A percentile compares a stretch with the other conserved stretches of the same genome.
Evolutionary conservation across 1,140 invertebrate genomes (phyloP).

Genomic region (Caenorhabditis latens): DNA sequence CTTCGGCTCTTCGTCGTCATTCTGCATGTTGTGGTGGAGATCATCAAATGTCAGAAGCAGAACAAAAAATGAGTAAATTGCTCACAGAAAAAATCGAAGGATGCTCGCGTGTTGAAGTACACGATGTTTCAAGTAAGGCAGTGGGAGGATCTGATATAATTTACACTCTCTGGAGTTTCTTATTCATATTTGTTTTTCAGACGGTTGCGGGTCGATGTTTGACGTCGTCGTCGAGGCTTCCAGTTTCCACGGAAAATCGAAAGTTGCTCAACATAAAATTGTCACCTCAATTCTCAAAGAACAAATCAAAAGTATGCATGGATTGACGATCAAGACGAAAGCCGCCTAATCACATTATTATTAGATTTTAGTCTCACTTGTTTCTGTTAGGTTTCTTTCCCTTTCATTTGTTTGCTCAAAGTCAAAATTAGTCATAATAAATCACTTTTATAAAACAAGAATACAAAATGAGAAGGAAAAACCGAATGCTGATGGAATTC

Average conservation of each 20-base stretch:
- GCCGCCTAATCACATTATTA: constrained; percentile 9
- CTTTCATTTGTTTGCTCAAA: not conserved
- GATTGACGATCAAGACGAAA: constrained; percentile 66
- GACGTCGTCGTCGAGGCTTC: constrained; percentile 61
- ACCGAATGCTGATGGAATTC: not conserved
- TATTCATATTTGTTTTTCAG: constrained; percentile 19
- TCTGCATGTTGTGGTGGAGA: constrained; percentile 7
- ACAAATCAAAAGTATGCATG: constrained; percentile 67
- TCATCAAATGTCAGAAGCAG: constrained; percentile 43
- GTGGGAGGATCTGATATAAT: not conserved
- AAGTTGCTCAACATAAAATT: constrained; percentile 67
- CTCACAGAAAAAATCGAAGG: constrained; percentile 53
- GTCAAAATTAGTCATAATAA: not conserved
- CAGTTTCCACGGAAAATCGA: constrained; percentile 64
- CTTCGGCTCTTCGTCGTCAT: not conserved
- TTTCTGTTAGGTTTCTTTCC: not conserved
- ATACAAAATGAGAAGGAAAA: not conserved
- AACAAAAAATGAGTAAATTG: constrained; percentile 33
- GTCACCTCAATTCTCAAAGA: constrained; percentile 65
- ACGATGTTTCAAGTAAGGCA: constrained; percentile 59
- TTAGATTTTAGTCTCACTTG: not conserved
- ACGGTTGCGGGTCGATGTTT: constrained; percentile 70
- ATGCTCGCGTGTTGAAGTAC: constrained; percentile 41
- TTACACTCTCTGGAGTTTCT: not conserved
- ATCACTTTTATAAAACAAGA: not conserved